Conservation (phyloP, 92 coral and sea anemone genomes). For the Umimayanthus kanabou region DNA sequence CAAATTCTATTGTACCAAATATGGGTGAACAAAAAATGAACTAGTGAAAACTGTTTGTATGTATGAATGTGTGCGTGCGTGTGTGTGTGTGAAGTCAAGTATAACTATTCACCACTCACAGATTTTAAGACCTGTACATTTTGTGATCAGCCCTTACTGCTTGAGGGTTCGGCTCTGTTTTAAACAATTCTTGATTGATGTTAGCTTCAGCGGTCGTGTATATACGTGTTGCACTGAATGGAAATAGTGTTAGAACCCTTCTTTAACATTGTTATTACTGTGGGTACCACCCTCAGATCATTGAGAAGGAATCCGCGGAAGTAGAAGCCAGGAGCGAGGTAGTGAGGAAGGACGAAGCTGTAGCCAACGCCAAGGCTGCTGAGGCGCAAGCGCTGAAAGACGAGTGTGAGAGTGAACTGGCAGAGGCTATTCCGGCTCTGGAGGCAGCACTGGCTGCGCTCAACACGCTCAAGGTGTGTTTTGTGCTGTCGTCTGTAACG, state of each 20-base stretch:
- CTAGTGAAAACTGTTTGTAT: neutral
- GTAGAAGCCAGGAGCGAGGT: constrained; percentile 97
- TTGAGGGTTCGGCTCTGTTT: too few species aligned
- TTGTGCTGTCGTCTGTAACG: neutral
- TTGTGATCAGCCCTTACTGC: too few species aligned
- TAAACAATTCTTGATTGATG: too few species aligned
- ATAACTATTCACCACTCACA: too few species aligned
- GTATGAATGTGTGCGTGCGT: neutral
- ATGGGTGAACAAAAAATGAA: too few species aligned
- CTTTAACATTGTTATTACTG: neutral
- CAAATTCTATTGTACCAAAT: too few species aligned
- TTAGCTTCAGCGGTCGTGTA: too few species aligned
- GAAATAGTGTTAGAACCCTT: too few species aligned
- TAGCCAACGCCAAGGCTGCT: constrained; percentile 94
- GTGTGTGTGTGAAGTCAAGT: neutral
- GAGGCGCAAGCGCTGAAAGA: constrained; percentile 96
- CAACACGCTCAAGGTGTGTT: constrained; percentile 93
- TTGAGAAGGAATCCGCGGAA: constrained; percentile 94
- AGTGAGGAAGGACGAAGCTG: constrained; percentile 96
- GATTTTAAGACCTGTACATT: too few species aligned
- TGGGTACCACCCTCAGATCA: constrained; percentile 58
- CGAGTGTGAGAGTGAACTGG: constrained; percentile 97
- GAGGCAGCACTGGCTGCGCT: constrained; percentile 99
- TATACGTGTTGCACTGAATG: too few species aligned
- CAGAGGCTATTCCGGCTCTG: constrained; percentile 96